A percentile compares a stretch with the other conserved stretches of the same genome.
phyloP scores from a whole-genome alignment of 2,797 vertebrate genomes.

The Gymnodraco acuticeps region DNA sequence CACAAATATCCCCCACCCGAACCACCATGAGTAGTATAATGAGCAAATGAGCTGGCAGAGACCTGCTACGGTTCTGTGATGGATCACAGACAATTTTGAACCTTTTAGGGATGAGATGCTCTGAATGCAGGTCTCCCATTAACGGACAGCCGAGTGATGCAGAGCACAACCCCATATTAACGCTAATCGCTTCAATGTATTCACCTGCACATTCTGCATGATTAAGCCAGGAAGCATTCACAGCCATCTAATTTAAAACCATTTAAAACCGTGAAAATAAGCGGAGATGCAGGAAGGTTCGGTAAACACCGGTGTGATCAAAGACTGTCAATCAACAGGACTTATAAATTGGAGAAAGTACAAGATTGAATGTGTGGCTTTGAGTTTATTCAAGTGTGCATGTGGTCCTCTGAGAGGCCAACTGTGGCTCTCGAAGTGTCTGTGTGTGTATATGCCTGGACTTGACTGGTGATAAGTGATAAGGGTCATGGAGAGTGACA shows the following conservation, averaged over 20 bases:
- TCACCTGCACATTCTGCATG: slow-evolving; percentile 63
- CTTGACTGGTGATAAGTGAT: slow-evolving; percentile 47
- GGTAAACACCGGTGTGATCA: slow-evolving; percentile 50
- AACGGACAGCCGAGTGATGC: slow-evolving; percentile 43
- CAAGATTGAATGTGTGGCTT: not conserved
- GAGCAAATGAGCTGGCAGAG: slow-evolving; percentile 38
- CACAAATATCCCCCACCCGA: slow-evolving; percentile 19
- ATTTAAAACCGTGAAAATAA: slow-evolving; percentile 40
- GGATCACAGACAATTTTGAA: slow-evolving; percentile 41
- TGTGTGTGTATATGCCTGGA: slow-evolving; percentile 24
- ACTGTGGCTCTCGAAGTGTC: slow-evolving; percentile 55
- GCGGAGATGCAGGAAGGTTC: slow-evolving; percentile 2
- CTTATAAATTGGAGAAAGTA: slow-evolving; percentile 36
- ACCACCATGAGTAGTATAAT: slow-evolving; percentile 19
- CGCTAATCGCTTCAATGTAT: slow-evolving; percentile 64
- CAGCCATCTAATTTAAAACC: not conserved
- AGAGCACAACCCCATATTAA: slow-evolving; percentile 59
- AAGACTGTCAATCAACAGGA: slow-evolving; percentile 20
- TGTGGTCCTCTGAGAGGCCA: slow-evolving; percentile 34
- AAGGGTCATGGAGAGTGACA: slow-evolving; percentile 57
- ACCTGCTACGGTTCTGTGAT: slow-evolving; percentile 3
- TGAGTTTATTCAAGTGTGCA: slow-evolving; percentile 41
- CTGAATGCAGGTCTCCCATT: slow-evolving; percentile 64
- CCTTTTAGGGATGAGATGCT: slow-evolving; percentile 42
- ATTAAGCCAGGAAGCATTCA: slow-evolving; percentile 47